Conservation (phyloP, 2,888 invertebrate species). For the Nomada lathburiana region DNA sequence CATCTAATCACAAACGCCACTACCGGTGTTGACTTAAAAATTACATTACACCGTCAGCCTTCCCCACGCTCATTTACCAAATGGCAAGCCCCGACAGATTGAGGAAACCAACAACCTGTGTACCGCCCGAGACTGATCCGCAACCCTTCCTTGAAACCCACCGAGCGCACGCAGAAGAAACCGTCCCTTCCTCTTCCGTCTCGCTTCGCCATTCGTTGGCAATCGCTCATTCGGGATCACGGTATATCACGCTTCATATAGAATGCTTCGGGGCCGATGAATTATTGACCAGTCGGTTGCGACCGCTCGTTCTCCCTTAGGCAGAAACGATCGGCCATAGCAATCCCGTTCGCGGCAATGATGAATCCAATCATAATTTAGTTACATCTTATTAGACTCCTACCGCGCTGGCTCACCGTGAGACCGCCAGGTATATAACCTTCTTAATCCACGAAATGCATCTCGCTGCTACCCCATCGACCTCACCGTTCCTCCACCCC, state of each 20-base stretch:
- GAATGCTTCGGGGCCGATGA: slow-evolving; percentile 76
- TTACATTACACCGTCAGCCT: too few species aligned
- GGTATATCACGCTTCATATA: slow-evolving; percentile 82
- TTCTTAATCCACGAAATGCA: slow-evolving; percentile 82
- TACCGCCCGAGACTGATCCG: not conserved
- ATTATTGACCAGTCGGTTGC: slow-evolving; percentile 76
- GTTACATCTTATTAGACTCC: slow-evolving; percentile 84
- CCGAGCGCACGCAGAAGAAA: slow-evolving; percentile 54
- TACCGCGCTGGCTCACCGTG: slow-evolving; percentile 82
- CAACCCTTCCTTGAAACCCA: slow-evolving; percentile 54
- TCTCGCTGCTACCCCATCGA: slow-evolving; percentile 70
- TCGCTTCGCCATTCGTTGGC: slow-evolving; percentile 77
- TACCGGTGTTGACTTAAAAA: too few species aligned
- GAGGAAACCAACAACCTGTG: slow-evolving; percentile 4
- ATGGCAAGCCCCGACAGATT: not conserved
- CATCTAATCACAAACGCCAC: too few species aligned
- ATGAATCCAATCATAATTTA: slow-evolving; percentile 84
- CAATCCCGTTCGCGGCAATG: slow-evolving; percentile 81
- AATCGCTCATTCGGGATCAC: slow-evolving; percentile 82
- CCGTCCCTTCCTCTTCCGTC: slow-evolving; percentile 67
- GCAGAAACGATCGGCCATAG: slow-evolving; percentile 78
- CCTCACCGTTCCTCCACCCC: slow-evolving; percentile 17
- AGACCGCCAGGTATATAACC: slow-evolving; percentile 80
- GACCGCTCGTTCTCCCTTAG: slow-evolving; percentile 56
- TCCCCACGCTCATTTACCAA: not conserved